phyloP scores from a whole-genome alignment of 1,140 invertebrate genomes.

The Lucilia sericata region DNA sequence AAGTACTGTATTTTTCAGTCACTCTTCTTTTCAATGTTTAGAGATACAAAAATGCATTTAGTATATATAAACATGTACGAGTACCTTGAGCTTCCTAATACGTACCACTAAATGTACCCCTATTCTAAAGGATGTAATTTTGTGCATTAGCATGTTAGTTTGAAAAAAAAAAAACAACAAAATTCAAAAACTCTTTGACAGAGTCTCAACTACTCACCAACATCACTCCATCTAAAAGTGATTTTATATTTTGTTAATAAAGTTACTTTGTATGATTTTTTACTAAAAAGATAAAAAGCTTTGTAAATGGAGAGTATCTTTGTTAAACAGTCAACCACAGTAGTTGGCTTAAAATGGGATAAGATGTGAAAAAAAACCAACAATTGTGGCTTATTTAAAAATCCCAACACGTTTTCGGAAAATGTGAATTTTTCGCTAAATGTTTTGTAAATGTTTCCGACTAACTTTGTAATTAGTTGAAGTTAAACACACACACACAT shows the following conservation, averaged over 20 bases:
- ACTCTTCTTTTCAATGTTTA: neutral
- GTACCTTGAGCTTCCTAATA: too few species aligned
- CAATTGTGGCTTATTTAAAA: constrained; percentile 46
- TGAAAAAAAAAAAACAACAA: neutral
- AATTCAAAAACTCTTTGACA: neutral
- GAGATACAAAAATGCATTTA: too few species aligned
- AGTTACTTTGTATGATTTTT: neutral
- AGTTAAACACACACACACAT: neutral
- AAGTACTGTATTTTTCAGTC: too few species aligned
- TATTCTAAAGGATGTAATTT: too few species aligned
- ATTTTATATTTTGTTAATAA: neutral
- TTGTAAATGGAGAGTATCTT: neutral
- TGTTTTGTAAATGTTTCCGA: constrained; percentile 67
- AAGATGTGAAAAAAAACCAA: neutral
- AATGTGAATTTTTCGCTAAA: constrained; percentile 66
- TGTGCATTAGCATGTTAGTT: neutral
- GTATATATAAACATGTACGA: too few species aligned
- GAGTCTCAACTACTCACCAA: too few species aligned
- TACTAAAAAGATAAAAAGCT: too few species aligned
- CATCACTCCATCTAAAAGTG: neutral
- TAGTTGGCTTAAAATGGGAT: neutral
- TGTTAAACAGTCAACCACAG: neutral
- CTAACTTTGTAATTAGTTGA: constrained; percentile 66
- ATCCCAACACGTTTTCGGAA: constrained; percentile 63
- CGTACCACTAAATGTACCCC: too few species aligned